These are phyloP conservation scores for Lanistes nyassanus DNA, from an alignment of 1,140 invertebrate species.

Conservation along the genomic window DNA sequence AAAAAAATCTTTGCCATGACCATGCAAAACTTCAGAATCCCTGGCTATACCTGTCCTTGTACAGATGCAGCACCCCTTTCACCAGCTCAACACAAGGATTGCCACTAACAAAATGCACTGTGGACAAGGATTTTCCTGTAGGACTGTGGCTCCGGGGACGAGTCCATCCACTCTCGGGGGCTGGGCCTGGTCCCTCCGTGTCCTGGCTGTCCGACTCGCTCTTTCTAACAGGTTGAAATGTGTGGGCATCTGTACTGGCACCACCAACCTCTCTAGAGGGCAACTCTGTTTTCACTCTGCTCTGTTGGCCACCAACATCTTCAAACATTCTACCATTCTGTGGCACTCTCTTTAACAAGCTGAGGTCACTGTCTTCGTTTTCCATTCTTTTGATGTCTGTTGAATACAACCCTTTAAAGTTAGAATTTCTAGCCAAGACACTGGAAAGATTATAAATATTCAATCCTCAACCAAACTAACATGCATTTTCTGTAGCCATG, in stretches of 20 bases:
- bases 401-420: not conserved
- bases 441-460: not conserved
- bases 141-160: conserved; percentile 51
- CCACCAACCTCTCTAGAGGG: conserved; percentile 2
- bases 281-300: not conserved
- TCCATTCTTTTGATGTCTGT: conserved; percentile 18
- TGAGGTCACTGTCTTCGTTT: not conserved
- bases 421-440: not conserved
- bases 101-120: conserved; percentile 85
- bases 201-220: not conserved
- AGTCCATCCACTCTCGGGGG: conserved; percentile 5
- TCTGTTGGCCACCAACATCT: conserved; percentile 1
- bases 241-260: conserved; percentile 8
- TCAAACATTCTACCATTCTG: not conserved
- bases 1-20: too few relatives aligned
- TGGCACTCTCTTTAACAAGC: conserved; percentile 2
- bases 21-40: too few relatives aligned
- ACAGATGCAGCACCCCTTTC: conserved; percentile 94
- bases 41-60: conserved; percentile 83
- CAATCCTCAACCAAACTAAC: not conserved
- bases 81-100: conserved; percentile 97
- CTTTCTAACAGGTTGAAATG: conserved; percentile 21
- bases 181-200: conserved; percentile 24
- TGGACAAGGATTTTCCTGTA: conserved; percentile 30
- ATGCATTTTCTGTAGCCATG: too few relatives aligned